Evolutionary conservation across 1,140 invertebrate genomes (phyloP), one percentile per base, ranked within the genome.

Genomic region (Tetranychus urticae): DNA sequence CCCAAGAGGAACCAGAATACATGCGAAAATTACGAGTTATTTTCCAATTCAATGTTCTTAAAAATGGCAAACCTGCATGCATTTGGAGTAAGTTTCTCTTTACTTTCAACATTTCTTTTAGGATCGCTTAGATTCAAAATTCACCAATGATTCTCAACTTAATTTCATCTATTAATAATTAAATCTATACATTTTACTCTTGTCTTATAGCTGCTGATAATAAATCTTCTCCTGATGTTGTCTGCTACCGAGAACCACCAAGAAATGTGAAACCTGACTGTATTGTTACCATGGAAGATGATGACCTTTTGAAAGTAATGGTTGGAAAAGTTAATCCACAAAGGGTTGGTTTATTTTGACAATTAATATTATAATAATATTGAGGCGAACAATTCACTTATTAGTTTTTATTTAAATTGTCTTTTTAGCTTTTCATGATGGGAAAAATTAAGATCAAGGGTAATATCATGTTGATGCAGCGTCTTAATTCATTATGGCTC

Each of bases 381-480:
- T 8, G 13, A 8, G 46, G 2, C 23, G 46, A 47, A 3, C 23
- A 10, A 14, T 8, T 14, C 13, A 14, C 23, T 8, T 47, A 8
- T 47, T 47, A 3, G 3, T 2, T 14, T 47, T 47, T 47, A 3
- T 3, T 47, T 8, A 3, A 47, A 47, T 23, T 23, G 23, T 23
- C 23, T 23, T 23, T 47, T 3, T 4, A 23, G 12, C 61, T 59
- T 5, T 96, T 91, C 71, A 85, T 93, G 82, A 82, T 82, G 69
- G 88, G 88, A 33, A 88, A 88, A 72, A 70, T 94, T 57, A 93
- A 93, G 74, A 81, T 93, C 42, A 80, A 82, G 68, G 91, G 91
- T 61, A 93, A 94, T 69, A 83, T 94, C 50, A 89, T 93, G 86
- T 72, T 94, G 7, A 83, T 86, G 5, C 89, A 93, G 73, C 93